Conservation (phyloP, 1,140 invertebrate species). For the Leptopilina boulardi region DNA sequence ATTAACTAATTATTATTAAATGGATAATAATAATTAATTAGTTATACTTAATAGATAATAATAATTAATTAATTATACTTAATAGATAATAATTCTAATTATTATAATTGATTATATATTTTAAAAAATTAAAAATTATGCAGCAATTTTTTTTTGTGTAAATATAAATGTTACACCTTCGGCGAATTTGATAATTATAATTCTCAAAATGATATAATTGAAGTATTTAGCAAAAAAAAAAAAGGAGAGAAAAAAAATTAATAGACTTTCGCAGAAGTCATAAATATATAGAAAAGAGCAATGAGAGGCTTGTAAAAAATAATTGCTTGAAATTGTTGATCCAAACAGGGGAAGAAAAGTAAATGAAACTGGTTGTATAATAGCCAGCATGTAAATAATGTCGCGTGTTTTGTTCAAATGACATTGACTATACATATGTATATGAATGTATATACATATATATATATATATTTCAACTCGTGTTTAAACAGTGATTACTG, state of each 20-base stretch:
- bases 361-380: slow-evolving; percentile 56
- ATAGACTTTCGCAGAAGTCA: slow-evolving; percentile 21
- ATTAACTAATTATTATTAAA: no score
- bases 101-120: no score
- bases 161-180: background rate
- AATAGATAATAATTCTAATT: no score
- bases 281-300: background rate
- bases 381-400: slow-evolving; percentile 57
- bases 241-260: slow-evolving; percentile 36
- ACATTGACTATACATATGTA: slow-evolving; percentile 25
- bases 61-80: no score
- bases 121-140: no score
- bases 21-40: no score
- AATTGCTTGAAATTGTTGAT: slow-evolving; percentile 62
- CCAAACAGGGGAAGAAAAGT: slow-evolving; percentile 42
- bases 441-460: background rate
- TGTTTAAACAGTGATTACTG: slow-evolving; percentile 49
- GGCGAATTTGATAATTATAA: background rate
- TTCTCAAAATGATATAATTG: background rate
- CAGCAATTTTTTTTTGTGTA: no score
- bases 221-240: slow-evolving; percentile 33
- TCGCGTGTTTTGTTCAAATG: slow-evolving; percentile 51
- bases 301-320: slow-evolving; percentile 44
- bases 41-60: no score
- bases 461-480: slow-evolving; percentile 38